Conservation (phyloP, 2,113 vertebrate genomes). For the Aix galericulata region DNA sequence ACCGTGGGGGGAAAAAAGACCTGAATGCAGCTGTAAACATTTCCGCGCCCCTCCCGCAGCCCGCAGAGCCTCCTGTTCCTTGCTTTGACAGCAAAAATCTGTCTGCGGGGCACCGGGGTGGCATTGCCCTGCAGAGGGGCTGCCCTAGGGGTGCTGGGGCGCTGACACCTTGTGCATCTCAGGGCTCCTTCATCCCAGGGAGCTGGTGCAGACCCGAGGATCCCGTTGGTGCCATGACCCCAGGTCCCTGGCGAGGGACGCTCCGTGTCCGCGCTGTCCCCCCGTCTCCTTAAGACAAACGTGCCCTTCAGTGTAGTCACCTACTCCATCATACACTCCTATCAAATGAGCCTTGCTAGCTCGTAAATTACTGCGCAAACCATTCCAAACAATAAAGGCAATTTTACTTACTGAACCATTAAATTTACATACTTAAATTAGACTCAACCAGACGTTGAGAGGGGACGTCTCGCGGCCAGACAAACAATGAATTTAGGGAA, state of each 20-base stretch:
- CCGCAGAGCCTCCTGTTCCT: neutral
- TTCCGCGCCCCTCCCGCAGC: accelerated
- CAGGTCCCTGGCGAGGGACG: neutral
- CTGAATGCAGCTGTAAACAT: neutral
- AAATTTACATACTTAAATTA: constrained; percentile 80
- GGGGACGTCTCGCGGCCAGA: constrained; percentile 66
- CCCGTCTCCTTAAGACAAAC: constrained; percentile 49
- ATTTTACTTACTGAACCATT: constrained; percentile 81
- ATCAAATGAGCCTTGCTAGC: constrained; percentile 65
- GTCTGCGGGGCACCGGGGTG: accelerated
- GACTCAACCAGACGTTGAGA: constrained; percentile 67
- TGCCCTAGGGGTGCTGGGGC: accelerated
- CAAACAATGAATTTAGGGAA: constrained; percentile 74
- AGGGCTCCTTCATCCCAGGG: neutral
- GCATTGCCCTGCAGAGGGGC: accelerated
- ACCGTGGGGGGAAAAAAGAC: accelerated
- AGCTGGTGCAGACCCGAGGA: accelerated
- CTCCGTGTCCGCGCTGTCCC: neutral
- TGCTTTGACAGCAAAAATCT: neutral
- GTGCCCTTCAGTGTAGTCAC: constrained; percentile 49
- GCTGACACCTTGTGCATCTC: neutral
- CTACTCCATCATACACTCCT: constrained; percentile 59
- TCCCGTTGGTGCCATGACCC: accelerated
- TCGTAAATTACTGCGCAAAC: constrained; percentile 77
- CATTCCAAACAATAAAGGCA: constrained; percentile 78